Base-by-base conservation (phyloP, 53 echinoderm and acorn worm genomes). In the Holothuria scabra region DNA sequence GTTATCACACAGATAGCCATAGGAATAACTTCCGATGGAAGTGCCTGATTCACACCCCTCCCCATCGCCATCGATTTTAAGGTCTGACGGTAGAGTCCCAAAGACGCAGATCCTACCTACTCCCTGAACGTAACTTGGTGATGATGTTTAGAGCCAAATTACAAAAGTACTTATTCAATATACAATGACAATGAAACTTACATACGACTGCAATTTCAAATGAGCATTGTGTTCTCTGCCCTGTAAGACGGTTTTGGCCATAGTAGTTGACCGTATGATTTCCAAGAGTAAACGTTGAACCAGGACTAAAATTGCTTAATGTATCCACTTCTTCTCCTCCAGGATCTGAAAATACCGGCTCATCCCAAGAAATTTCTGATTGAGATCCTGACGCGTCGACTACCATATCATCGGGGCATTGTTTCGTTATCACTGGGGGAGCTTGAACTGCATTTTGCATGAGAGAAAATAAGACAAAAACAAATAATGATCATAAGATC, bases 341-440 rank as follows among this genome's bases (percentile, higher is more conserved):
- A 14, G 82, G 90, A 28, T 90, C 93, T 5, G 66, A 46, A 82
- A 93, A 93, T 4, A 79, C 72, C 8, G 90, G 93, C 74, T 87
- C 88, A 5, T 87, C 85, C 93, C 90, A 93, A 1, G 86, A 60
- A 13, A 93, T 85, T 49, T 35, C 31, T 5, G 86, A 87, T 30
- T 87, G 80, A 12, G 12, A 30, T 8, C 56, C 28, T 22, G 30
- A 19, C 46, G 85, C 72, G 34, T 85, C 82, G 26, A 90, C 59
- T 20, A 66, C 65, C 41, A 89, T 69, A 55, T 59, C 87, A 11
- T 28, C 86, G 8, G 93, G 93, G 34, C 93, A 93, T 71, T 14
- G 86, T 8, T 67, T 30, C 10, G 87, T 18, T 3, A 76, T 80
- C 12, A 24, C 81, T 5, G 93, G 93, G 33, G 61, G 71, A 4